Percentiles rank a stretch among this genome's conserved stretches.
These are phyloP conservation scores for Xestia ashworthii DNA, from an alignment of 2,888 invertebrate genomes.

Conservation along the genomic window DNA sequence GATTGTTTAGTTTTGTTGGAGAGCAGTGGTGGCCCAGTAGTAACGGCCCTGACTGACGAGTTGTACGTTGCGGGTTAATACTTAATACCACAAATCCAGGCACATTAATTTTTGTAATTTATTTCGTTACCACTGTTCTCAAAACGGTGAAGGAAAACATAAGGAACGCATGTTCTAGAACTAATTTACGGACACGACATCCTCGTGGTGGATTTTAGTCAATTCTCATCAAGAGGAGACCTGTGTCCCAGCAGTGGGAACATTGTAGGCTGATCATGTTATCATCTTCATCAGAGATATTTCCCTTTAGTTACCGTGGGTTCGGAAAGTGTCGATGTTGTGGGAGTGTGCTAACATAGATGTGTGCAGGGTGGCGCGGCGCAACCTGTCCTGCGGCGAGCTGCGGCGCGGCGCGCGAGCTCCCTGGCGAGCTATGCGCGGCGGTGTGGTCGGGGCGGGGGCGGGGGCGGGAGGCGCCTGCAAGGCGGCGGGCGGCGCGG, in stretches of 20 bases:
- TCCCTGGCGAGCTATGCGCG: conserved; percentile 91
- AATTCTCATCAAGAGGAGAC: not conserved
- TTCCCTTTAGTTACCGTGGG: not conserved
- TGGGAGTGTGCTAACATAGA: not conserved
- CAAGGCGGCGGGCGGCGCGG: conserved; percentile 89
- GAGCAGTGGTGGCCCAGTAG: too few species aligned
- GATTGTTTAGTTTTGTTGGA: not conserved
- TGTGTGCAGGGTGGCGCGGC: conserved; percentile 94
- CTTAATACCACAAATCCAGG: not conserved
- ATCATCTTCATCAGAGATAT: too few species aligned
- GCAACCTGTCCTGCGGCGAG: conserved; percentile 93
- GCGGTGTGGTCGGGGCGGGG: conserved; percentile 76
- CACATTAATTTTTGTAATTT: not conserved
- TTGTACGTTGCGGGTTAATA: not conserved
- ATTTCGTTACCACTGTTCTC: not conserved
- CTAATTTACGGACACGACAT: not conserved
- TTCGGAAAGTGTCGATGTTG: not conserved
- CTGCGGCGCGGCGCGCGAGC: conserved; percentile 84
- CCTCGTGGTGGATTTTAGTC: not conserved
- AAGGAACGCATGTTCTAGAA: not conserved
- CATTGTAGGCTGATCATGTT: not conserved
- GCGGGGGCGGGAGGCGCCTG: conserved; percentile 86
- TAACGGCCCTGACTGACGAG: not conserved
- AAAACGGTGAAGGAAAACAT: not conserved
- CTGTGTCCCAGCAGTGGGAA: not conserved